Percentiles rank a stretch among this genome's conserved stretches.
These are phyloP conservation scores for Apostichopus leukothele DNA, from an alignment of 53 echinoderm and acorn worm genomes.

Conservation along the genomic window DNA sequence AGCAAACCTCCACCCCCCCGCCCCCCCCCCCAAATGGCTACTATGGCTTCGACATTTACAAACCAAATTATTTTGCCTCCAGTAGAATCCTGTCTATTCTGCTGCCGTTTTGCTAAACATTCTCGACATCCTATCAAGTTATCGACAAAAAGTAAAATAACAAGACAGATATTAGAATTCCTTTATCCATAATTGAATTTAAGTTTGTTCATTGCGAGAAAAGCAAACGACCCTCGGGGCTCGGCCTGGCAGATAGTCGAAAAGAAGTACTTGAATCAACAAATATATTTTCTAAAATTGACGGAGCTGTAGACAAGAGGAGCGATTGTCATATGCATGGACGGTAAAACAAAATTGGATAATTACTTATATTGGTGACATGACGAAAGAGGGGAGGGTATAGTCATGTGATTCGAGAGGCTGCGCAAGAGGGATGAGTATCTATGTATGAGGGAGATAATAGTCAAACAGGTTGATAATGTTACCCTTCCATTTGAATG, in stretches of 20 bases:
- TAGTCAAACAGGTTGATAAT: no score
- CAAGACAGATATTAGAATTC: not conserved
- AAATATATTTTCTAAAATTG: not conserved
- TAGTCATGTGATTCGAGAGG: not conserved
- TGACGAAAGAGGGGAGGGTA: not conserved
- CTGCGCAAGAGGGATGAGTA: no score
- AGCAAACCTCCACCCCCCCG: no score
- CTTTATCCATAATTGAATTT: constrained; percentile 18
- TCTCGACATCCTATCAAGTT: constrained; percentile 4
- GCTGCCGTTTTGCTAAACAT: not conserved
- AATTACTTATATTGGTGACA: not conserved
- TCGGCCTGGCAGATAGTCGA: not conserved
- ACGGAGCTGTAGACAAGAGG: not conserved
- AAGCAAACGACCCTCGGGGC: constrained; percentile 33
- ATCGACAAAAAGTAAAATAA: not conserved
- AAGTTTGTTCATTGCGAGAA: constrained; percentile 39
- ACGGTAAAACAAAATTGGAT: not conserved
- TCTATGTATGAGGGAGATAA: no score
- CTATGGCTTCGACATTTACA: constrained; percentile 9
- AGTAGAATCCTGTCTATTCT: constrained; percentile 11
- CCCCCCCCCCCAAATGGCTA: no score
- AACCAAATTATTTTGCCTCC: constrained; percentile 17
- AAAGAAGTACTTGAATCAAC: not conserved
- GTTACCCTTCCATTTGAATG: no score
- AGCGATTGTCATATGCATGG: not conserved